A percentile compares a stretch with the other conserved stretches of the same genome.
Evolutionary conservation across 2,797 vertebrate genomes (phyloP).

Genomic region (Todus mexicanus): DNA sequence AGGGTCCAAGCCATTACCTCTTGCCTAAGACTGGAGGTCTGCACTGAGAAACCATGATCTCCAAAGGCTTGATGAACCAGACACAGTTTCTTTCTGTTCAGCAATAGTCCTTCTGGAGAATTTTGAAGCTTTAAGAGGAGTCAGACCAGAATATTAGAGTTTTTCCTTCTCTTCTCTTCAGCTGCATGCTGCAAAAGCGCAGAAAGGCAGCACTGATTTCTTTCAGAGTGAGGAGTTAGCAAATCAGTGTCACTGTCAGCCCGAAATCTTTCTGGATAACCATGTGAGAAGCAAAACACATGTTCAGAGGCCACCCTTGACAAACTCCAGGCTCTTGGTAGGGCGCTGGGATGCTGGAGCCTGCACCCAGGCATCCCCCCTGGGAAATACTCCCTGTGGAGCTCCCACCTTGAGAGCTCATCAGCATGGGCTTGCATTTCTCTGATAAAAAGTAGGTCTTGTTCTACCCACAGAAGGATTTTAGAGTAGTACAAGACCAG

Average conservation of each 20-base stretch:
- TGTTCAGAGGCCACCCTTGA: neutral
- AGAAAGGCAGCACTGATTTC: neutral
- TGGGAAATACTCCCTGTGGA: rapidly evolving
- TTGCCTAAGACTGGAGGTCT: neutral
- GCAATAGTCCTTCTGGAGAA: neutral
- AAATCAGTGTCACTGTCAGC: neutral
- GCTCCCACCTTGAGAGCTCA: neutral
- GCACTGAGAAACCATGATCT: neutral
- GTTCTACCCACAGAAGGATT: rapidly evolving
- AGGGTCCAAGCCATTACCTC: neutral
- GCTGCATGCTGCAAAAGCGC: too few species aligned
- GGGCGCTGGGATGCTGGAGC: neutral
- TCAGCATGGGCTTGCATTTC: rapidly evolving
- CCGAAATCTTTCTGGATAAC: neutral
- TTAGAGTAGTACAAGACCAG: neutral
- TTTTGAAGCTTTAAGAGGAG: neutral
- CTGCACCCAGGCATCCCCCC: rapidly evolving
- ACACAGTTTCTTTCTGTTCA: too few species aligned
- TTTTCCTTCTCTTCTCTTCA: neutral
- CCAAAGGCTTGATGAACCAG: neutral
- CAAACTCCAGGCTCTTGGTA: neutral
- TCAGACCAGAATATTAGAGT: neutral
- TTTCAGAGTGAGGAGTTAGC: neutral
- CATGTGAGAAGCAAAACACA: neutral
- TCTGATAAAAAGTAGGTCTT: neutral